Percentiles rank a stretch among this genome's conserved stretches.
phyloP scores from a whole-genome alignment of 2,888 invertebrate species.

The Callosobruchus maculatus region DNA sequence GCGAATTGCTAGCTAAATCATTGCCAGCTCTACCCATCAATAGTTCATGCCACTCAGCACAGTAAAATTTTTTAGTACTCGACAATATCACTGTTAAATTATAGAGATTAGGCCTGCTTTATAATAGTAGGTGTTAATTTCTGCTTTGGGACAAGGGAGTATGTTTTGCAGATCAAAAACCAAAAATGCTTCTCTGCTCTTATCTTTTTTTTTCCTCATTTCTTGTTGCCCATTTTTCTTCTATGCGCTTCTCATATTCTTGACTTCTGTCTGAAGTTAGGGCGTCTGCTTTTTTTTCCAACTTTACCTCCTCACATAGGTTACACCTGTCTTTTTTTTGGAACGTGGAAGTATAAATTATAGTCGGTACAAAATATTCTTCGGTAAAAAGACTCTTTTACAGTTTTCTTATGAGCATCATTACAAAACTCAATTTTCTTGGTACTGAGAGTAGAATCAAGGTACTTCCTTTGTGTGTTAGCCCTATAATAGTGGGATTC shows the following conservation, averaged over 20 bases:
- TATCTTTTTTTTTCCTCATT: constrained; percentile 12
- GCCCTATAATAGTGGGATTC: constrained; percentile 13
- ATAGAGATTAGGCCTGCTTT: constrained; percentile 22
- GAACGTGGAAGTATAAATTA: not conserved
- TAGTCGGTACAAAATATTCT: constrained; percentile 1
- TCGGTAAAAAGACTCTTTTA: constrained; percentile 8
- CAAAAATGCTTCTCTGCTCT: constrained; percentile 7
- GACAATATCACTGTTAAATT: constrained; percentile 30
- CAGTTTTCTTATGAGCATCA: constrained; percentile 5
- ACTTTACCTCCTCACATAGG: constrained; percentile 2
- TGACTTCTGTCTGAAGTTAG: constrained; percentile 9
- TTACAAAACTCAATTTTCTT: constrained; percentile 17
- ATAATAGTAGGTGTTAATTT: constrained; percentile 25
- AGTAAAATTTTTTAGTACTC: constrained; percentile 5
- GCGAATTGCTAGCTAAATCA: constrained; percentile 8
- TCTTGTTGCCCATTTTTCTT: constrained; percentile 13
- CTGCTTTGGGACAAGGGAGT: too few species aligned
- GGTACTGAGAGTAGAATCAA: constrained; percentile 19
- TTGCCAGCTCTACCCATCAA: constrained; percentile 4
- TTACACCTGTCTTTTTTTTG: constrained; percentile 2
- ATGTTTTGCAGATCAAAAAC: too few species aligned
- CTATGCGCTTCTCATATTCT: constrained; percentile 11
- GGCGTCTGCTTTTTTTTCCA: constrained; percentile 6
- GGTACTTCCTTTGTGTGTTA: constrained; percentile 17
- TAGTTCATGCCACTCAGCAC: constrained; percentile 2